Percentiles rank a stretch among this genome's conserved stretches.
These are phyloP conservation scores for Anolis carolinensis DNA, from an alignment of 2,113 vertebrate species.

Conservation along the genomic window DNA sequence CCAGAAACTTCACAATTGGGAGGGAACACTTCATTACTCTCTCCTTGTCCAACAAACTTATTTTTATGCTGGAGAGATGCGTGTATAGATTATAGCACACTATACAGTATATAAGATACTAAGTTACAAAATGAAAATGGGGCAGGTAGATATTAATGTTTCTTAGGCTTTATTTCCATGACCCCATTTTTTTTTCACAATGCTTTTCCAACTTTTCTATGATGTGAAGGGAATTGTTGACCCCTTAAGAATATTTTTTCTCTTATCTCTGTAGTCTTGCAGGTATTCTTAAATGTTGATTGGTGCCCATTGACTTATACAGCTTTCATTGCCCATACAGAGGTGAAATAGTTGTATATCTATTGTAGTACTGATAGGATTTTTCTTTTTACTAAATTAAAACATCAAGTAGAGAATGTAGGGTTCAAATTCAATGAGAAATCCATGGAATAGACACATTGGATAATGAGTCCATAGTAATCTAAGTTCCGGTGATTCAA, in stretches of 20 bases:
- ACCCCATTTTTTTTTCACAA: too few species aligned
- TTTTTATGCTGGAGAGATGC: too few species aligned
- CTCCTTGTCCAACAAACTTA: not conserved
- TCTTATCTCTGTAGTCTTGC: not conserved
- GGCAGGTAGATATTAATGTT: too few species aligned
- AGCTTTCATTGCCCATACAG: not conserved
- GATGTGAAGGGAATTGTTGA: not conserved
- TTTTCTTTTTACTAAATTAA: not conserved
- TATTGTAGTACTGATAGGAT: not conserved
- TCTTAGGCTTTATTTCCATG: too few species aligned
- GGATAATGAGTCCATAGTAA: too few species aligned
- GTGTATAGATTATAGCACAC: not conserved
- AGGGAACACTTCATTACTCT: not conserved
- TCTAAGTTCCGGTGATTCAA: too few species aligned
- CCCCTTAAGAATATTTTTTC: not conserved
- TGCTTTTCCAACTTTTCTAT: not conserved
- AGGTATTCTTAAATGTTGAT: not conserved
- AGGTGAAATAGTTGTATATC: not conserved
- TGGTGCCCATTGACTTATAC: too few species aligned
- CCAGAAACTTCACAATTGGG: not conserved
- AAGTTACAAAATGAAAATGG: too few species aligned
- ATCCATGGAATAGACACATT: too few species aligned
- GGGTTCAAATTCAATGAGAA: not conserved
- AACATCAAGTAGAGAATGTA: not conserved
- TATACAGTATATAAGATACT: not conserved